Base-by-base conservation (phyloP, 2,113 vertebrate species). In the Corynorhinus townsendii region DNA sequence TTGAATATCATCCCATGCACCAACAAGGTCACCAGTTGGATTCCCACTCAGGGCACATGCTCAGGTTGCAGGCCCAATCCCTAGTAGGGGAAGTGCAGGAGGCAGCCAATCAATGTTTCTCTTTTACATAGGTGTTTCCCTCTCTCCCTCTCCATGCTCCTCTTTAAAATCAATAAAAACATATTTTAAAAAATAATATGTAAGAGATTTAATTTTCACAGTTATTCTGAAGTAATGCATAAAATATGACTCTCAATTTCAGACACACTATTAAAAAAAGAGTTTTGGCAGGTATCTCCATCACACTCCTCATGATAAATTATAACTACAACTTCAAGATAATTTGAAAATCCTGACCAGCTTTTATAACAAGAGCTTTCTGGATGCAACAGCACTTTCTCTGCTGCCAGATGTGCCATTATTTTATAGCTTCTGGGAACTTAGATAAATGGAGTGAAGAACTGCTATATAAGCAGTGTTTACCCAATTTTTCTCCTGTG, bases 381-480 rank as follows among this genome's bases (percentile, higher is more conserved):
- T 19, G n/a, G 68, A 45, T 43, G 52, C 56, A 86, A 33, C 9
- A n/a, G 56, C 22, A 69, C 43, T 82, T 45, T 93, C 80, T 92
- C 66, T 85, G 54, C n/a, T 56, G n/a, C 7, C 52, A 59, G 28
- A 79, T 4, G 12, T 54, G 6, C n/a, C 49, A 40, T 56, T 35
- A 84, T 72, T 88, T 96, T 82, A 79, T 38, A 64, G 91, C 84
- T 90, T 82, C 88, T 75, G 38, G 54, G 76, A 92, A 93, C 19
- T 87, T 43, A 86, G 6, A 84, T 10, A 85, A 85, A 72, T 52
- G 38, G 95, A 81, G 68, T 59, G 72, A 93, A 93, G 69, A 86
- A 80, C 12, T 16, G 16, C 73, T 68, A 10, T 38, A 28, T 68
- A 85, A 94, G 95, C 68, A 43, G 45, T 33, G 66, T 54, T 95